phyloP scores from a whole-genome alignment of 1,140 invertebrate genomes.

The Tetramorium alpestre region DNA sequence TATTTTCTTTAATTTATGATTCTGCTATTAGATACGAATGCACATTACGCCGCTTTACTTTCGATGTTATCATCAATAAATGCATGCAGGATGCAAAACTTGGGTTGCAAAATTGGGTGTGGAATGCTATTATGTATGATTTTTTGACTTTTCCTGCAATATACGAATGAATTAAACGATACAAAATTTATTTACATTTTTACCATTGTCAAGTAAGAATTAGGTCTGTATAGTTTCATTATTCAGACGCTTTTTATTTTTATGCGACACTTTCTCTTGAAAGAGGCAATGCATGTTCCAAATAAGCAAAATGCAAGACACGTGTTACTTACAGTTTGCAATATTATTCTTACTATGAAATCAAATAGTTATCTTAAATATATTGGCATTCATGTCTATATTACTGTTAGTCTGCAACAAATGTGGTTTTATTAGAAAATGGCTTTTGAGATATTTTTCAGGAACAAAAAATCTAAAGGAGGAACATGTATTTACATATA shows the following conservation, averaged over 20 bases:
- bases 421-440: constrained; percentile 1
- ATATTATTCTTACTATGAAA: background rate
- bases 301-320: background rate
- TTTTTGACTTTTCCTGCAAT: constrained; percentile 49
- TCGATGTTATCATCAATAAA: constrained; percentile 43
- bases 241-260: background rate
- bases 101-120: background rate
- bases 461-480: background rate
- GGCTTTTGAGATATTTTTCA: background rate
- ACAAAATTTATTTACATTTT: constrained; percentile 36
- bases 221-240: constrained; percentile 1
- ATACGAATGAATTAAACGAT: constrained; percentile 43
- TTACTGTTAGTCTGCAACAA: background rate
- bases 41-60: constrained; percentile 4
- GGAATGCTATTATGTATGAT: constrained; percentile 34
- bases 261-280: constrained; percentile 26
- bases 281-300: constrained; percentile 8
- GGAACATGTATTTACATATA: background rate
- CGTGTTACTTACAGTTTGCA: background rate
- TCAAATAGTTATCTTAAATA: background rate
- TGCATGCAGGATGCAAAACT: constrained; percentile 26
- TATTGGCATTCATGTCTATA: constrained; percentile 10
- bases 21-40: background rate
- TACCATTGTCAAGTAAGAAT: constrained; percentile 2
- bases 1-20: background rate